phyloP scores from a whole-genome alignment of 2,797 vertebrate genomes.

The Carcharodon carcharias region DNA sequence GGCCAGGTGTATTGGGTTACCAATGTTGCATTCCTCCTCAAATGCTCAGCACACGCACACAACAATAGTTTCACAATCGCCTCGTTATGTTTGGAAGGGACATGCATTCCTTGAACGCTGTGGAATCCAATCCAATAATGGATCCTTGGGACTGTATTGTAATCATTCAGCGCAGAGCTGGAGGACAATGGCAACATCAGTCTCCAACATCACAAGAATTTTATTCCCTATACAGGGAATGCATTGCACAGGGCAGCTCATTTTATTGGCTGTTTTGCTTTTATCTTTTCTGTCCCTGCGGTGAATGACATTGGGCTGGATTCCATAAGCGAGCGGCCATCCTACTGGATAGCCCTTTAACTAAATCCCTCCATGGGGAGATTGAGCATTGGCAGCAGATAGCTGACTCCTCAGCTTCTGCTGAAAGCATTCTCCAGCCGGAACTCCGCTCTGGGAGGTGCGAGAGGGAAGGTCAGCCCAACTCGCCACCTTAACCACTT shows the following conservation, averaged over 20 bases:
- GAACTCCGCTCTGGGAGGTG: neutral
- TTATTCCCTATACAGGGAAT: neutral
- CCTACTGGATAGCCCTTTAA: neutral
- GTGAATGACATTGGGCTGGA: neutral
- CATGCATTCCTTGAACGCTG: neutral
- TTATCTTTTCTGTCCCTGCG: neutral
- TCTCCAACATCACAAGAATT: neutral
- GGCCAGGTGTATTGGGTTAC: conserved; percentile 15
- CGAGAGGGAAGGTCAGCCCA: neutral
- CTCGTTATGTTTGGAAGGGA: neutral
- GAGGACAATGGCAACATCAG: neutral
- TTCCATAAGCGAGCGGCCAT: neutral
- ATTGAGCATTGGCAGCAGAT: neutral
- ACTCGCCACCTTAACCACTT: neutral
- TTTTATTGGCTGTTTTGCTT: neutral
- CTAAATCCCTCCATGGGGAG: neutral
- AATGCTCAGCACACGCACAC: neutral
- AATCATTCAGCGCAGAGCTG: neutral
- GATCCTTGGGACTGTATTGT: neutral
- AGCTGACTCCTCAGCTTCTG: neutral
- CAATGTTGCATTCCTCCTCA: neutral
- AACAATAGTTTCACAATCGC: neutral
- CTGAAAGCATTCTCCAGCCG: neutral
- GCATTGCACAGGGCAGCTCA: neutral
- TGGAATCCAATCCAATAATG: neutral